These are phyloP conservation scores for Bugulina stolonifera DNA, from an alignment of 2,888 invertebrate species.

Conservation along the genomic window DNA sequence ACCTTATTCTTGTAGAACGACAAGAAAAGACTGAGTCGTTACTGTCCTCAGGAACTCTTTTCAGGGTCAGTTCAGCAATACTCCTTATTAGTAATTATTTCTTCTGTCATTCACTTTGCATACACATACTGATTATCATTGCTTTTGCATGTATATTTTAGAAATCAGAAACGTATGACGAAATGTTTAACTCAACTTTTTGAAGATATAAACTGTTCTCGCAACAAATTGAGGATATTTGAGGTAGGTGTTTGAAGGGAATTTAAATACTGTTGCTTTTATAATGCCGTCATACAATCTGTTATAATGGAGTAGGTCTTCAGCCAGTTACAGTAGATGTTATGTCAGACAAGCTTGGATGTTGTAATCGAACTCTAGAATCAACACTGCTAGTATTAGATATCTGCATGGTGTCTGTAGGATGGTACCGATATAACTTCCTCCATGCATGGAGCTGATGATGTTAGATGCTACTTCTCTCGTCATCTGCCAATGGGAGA, in stretches of 20 bases:
- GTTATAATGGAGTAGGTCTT: too few relatives aligned
- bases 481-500: neutral
- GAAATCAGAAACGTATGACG: neutral
- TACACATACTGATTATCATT: neutral
- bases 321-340: too few relatives aligned
- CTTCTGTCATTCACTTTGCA: neutral
- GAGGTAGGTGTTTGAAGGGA: too few relatives aligned
- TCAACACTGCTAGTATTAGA: too few relatives aligned
- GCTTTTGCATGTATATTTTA: neutral
- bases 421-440: neutral
- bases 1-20: too few relatives aligned
- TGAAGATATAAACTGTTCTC: constrained; percentile 4
- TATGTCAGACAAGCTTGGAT: too few relatives aligned
- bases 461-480: neutral
- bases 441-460: neutral
- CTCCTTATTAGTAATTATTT: neutral
- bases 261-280: too few relatives aligned
- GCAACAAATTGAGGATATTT: neutral
- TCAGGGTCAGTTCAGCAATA: constrained; percentile 3
- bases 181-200: constrained; percentile 1
- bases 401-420: too few relatives aligned
- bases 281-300: too few relatives aligned
- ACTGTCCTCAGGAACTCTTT: constrained; percentile 22
- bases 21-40: neutral
- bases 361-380: too few relatives aligned